phyloP scores from a whole-genome alignment of 2,797 vertebrate species.

The Coreius guichenoti region DNA sequence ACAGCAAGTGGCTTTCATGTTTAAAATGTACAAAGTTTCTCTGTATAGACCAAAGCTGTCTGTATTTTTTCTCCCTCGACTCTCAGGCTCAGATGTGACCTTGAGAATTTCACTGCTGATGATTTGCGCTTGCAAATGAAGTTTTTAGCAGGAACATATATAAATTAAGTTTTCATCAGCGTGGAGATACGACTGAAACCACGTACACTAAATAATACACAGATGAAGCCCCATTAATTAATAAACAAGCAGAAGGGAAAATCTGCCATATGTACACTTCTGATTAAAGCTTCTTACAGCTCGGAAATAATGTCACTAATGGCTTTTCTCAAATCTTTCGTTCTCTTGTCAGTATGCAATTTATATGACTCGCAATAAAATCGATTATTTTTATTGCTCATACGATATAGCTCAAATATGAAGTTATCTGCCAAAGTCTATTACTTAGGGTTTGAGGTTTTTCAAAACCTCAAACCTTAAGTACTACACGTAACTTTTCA shows the following conservation, averaged over 20 bases:
- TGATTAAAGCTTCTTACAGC: slow-evolving; percentile 32
- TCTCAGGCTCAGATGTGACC: slow-evolving; percentile 19
- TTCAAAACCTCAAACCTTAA: background rate
- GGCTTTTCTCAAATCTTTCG: background rate
- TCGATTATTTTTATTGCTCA: background rate
- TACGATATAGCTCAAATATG: background rate
- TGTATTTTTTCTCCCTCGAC: slow-evolving; percentile 11
- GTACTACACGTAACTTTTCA: background rate
- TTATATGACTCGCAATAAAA: background rate
- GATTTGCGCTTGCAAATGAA: slow-evolving; percentile 29
- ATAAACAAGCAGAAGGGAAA: slow-evolving; percentile 44
- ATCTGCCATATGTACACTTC: slow-evolving; percentile 30
- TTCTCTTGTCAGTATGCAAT: background rate
- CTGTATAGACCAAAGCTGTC: slow-evolving; percentile 7
- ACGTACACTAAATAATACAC: slow-evolving; percentile 47
- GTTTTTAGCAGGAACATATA: slow-evolving; percentile 42
- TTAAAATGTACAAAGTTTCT: slow-evolving; percentile 23
- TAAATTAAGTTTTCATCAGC: slow-evolving; percentile 47
- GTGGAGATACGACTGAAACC: slow-evolving; percentile 5
- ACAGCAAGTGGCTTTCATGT: background rate
- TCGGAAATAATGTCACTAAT: slow-evolving; percentile 10
- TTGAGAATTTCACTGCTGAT: slow-evolving; percentile 33
- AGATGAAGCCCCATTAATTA: slow-evolving; percentile 29
- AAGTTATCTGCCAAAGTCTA: too few relatives aligned
- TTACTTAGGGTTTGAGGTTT: background rate